phyloP scores from a whole-genome alignment of 1,140 invertebrate genomes.

The Camponotus floridanus region DNA sequence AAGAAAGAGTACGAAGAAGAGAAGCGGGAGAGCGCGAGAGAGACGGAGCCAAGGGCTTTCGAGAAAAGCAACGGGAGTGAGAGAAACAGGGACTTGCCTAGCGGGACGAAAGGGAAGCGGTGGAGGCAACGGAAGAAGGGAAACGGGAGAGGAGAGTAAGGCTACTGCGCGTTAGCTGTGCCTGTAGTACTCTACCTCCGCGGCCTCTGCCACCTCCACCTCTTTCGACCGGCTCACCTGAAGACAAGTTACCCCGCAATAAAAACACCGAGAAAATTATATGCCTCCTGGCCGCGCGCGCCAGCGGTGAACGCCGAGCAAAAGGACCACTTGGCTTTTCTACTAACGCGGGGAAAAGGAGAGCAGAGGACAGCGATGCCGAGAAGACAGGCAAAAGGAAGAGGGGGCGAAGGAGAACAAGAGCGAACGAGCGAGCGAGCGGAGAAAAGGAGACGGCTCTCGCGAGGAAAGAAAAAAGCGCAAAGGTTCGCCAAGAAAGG shows the following conservation, averaged over 20 bases:
- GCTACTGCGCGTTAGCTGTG: constrained; percentile 85
- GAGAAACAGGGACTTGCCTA: constrained; percentile 58
- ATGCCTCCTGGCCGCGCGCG: constrained; percentile 84
- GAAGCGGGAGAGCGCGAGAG: constrained; percentile 57
- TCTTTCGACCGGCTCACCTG: constrained; percentile 84
- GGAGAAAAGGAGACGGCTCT: constrained; percentile 26
- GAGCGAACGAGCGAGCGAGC: constrained; percentile 11
- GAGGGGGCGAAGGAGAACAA: constrained; percentile 14
- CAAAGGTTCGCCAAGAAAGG: constrained; percentile 38
- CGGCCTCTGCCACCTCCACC: constrained; percentile 81
- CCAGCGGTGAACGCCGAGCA: constrained; percentile 73
- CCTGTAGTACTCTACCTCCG: constrained; percentile 82
- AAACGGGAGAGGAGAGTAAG: constrained; percentile 73
- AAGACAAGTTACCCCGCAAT: constrained; percentile 87
- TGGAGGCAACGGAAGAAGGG: constrained; percentile 65
- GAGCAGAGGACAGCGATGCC: constrained; percentile 72
- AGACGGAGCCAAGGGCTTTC: constrained; percentile 54
- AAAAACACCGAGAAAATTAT: constrained; percentile 86
- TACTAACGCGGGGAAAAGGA: constrained; percentile 79
- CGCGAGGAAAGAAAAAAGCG: constrained; percentile 48
- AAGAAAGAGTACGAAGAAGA: constrained; percentile 52
- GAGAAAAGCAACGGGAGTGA: constrained; percentile 32
- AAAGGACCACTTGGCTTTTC: constrained; percentile 82
- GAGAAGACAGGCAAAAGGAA: constrained; percentile 39
- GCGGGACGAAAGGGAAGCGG: constrained; percentile 49